Evolutionary conservation across 2,888 invertebrate species (phyloP).

Genomic region (Lysandra bellargus): DNA sequence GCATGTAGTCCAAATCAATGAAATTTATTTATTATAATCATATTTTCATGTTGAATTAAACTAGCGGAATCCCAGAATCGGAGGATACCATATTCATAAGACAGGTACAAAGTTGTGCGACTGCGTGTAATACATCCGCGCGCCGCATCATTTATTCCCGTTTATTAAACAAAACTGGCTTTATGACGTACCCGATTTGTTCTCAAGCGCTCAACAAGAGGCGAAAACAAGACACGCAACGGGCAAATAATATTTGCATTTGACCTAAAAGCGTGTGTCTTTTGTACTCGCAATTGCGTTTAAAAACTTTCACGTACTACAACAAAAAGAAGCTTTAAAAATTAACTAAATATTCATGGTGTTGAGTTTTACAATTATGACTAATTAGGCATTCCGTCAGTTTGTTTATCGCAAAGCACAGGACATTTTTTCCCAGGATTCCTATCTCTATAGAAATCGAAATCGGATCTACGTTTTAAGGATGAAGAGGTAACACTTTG

Average conservation of each 20-base stretch:
- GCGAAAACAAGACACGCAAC: conserved; percentile 65
- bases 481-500: too few species aligned
- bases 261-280: conserved; percentile 66
- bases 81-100: not conserved
- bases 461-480: too few species aligned
- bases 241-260: conserved; percentile 72
- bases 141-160: conserved; percentile 61
- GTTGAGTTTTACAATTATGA: not conserved
- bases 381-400: not conserved
- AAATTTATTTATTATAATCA: too few species aligned
- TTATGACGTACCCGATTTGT: conserved; percentile 70
- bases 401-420: too few species aligned
- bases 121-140: conserved; percentile 52
- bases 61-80: not conserved
- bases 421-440: too few species aligned
- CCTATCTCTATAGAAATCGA: too few species aligned
- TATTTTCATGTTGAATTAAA: not conserved
- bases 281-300: conserved; percentile 49
- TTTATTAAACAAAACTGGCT: conserved; percentile 69
- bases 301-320: conserved; percentile 37
- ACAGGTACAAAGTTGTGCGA: conserved; percentile 47
- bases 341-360: not conserved
- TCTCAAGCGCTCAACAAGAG: conserved; percentile 60
- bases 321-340: conserved; percentile 1
- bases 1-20: too few species aligned